Percentiles rank a stretch among this genome's conserved stretches.
Evolutionary conservation across 2,888 invertebrate genomes (phyloP).

Genomic region (Leuctra nigra): DNA sequence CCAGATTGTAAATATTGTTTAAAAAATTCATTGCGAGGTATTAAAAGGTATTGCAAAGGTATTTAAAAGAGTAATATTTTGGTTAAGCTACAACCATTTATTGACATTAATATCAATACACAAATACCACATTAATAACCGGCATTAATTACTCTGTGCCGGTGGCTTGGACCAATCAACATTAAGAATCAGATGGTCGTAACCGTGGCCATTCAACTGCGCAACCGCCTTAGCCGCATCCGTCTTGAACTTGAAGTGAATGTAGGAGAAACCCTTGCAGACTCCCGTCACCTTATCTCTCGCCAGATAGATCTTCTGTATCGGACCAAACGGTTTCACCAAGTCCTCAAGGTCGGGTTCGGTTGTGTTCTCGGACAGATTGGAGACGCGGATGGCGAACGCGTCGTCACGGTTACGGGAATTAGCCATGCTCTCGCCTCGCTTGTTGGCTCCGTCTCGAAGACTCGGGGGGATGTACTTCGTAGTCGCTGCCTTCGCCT

Average conservation of each 20-base stretch:
- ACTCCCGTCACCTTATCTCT: constrained; percentile 82
- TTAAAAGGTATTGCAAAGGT: too few relatives aligned
- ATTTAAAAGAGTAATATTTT: neutral
- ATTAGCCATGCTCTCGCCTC: constrained; percentile 60
- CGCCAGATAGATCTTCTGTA: constrained; percentile 90
- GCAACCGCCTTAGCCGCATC: constrained; percentile 91
- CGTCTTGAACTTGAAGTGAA: constrained; percentile 86
- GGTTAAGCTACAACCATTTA: neutral
- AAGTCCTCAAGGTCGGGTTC: constrained; percentile 94
- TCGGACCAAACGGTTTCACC: constrained; percentile 88
- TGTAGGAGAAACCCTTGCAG: constrained; percentile 98
- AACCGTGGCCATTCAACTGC: constrained; percentile 86
- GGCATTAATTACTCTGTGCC: constrained; percentile 30
- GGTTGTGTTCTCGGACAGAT: constrained; percentile 91
- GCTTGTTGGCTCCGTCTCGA: constrained; percentile 75
- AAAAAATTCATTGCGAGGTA: neutral
- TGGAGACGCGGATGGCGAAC: constrained; percentile 93
- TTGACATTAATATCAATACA: neutral
- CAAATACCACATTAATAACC: neutral
- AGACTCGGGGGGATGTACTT: constrained; percentile 87
- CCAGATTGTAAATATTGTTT: neutral
- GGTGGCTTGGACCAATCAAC: constrained; percentile 99
- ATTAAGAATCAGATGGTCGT: constrained; percentile 94
- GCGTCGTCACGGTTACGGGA: constrained; percentile 65
- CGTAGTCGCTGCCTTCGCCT: constrained; percentile 35